phyloP scores from a whole-genome alignment of 92 coral and sea anemone genomes.

The Zoanthus sociatus region DNA sequence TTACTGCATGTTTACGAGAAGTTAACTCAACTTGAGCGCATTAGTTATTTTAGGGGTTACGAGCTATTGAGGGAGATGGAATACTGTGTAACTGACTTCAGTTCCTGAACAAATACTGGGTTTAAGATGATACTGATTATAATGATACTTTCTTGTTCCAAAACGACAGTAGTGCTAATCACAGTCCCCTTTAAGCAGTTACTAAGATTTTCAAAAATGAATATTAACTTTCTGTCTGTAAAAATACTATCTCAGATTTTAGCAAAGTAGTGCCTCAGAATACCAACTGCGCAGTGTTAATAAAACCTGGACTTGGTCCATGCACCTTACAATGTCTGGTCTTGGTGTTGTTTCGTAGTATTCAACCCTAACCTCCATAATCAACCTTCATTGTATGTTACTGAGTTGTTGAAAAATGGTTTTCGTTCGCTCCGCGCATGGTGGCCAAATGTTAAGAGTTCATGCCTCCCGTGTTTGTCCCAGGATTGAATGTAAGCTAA shows the following conservation, averaged over 20 bases:
- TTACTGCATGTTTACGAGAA: no score
- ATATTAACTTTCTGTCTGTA: conserved; percentile 6
- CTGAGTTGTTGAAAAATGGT: no score
- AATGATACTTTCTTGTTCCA: neutral
- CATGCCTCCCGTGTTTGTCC: no score
- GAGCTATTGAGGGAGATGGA: no score
- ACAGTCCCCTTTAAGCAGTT: neutral
- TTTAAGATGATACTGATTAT: neutral
- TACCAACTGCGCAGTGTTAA: conserved; percentile 1
- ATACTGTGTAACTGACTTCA: no score
- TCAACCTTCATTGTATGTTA: no score
- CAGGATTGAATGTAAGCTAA: no score
- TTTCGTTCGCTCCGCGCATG: no score
- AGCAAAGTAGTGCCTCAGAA: neutral
- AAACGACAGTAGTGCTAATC: conserved; percentile 4
- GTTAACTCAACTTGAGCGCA: no score
- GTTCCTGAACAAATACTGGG: neutral
- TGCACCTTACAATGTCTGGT: conserved; percentile 1
- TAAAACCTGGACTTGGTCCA: conserved; percentile 35
- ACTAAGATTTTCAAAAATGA: conserved; percentile 25
- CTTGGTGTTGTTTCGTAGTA: conserved; percentile 1
- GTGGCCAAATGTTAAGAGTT: no score
- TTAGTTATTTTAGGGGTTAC: no score
- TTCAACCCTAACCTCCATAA: neutral
- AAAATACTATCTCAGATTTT: neutral